Evolutionary conservation across 2,888 invertebrate species (phyloP).

Genomic region (Agrotis clavis): DNA sequence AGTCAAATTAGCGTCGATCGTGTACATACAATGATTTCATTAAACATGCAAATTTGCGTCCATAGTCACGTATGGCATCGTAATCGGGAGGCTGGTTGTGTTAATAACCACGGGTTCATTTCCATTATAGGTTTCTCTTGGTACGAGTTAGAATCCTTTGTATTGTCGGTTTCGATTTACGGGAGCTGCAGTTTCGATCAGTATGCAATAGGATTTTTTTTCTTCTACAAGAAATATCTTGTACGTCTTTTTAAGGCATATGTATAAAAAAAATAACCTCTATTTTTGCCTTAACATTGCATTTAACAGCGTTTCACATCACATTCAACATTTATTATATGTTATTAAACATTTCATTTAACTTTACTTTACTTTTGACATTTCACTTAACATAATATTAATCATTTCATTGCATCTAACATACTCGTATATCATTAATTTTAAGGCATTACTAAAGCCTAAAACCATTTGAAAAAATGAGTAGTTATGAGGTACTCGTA

Average conservation of each 20-base stretch:
- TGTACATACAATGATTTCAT: constrained; percentile 86
- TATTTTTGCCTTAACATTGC: too few relatives aligned
- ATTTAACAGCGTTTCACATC: too few relatives aligned
- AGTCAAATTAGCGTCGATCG: constrained; percentile 82
- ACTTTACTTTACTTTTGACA: too few relatives aligned
- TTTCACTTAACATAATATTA: too few relatives aligned
- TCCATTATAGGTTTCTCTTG: constrained; percentile 32
- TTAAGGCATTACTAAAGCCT: too few relatives aligned
- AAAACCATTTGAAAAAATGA: not conserved
- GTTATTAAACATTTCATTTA: too few relatives aligned
- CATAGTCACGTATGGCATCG: constrained; percentile 75
- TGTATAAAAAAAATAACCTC: too few relatives aligned
- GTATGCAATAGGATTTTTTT: not conserved
- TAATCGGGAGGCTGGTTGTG: constrained; percentile 69
- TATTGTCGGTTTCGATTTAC: constrained; percentile 13
- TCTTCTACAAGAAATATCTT: not conserved
- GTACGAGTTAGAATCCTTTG: constrained; percentile 21
- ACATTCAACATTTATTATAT: too few relatives aligned
- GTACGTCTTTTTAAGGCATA: not conserved
- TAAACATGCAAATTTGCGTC: constrained; percentile 84
- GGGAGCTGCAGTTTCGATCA: not conserved
- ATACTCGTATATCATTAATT: too few relatives aligned
- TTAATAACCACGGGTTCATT: constrained; percentile 65
- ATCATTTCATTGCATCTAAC: too few relatives aligned
- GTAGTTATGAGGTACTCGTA: not conserved